These are phyloP conservation scores for Carassius gibelio DNA, from an alignment of 2,113 vertebrate species.

Conservation along the genomic window DNA sequence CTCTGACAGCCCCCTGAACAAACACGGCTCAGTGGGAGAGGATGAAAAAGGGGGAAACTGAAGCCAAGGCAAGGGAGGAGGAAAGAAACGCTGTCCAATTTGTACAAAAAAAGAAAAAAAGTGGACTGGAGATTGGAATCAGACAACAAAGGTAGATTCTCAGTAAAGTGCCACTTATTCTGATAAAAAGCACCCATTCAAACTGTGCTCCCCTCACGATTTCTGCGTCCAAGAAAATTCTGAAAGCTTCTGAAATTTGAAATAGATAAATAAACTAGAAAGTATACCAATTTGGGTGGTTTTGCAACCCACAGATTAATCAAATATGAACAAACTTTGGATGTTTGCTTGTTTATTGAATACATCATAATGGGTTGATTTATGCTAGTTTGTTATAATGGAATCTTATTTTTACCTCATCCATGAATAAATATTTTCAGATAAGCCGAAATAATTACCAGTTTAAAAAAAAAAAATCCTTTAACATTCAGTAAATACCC, in stretches of 20 bases:
- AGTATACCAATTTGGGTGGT: not conserved
- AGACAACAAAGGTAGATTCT: not conserved
- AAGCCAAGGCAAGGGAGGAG: not conserved
- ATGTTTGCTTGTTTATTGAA: not conserved
- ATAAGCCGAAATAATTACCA: not conserved
- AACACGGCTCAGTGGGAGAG: not conserved
- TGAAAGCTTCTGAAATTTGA: not conserved
- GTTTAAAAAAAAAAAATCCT: not conserved
- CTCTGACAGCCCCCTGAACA: constrained; percentile 16
- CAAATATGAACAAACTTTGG: not conserved
- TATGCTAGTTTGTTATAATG: not conserved
- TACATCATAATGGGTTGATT: not conserved
- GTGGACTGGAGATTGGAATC: constrained; percentile 6
- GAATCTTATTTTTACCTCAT: not conserved
- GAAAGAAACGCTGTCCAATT: constrained; percentile 7
- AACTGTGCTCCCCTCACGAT: not conserved
- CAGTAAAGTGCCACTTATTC: not conserved
- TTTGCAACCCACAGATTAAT: not conserved
- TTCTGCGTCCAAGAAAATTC: not conserved
- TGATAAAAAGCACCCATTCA: not conserved
- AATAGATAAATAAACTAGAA: not conserved
- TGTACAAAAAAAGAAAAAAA: constrained; percentile 5
- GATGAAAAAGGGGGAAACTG: not conserved
- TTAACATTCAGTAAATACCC: not conserved
- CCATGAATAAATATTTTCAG: not conserved